phyloP scores from a whole-genome alignment of 64 coral and sea anemone species.

The Pocillopora damicornis region DNA sequence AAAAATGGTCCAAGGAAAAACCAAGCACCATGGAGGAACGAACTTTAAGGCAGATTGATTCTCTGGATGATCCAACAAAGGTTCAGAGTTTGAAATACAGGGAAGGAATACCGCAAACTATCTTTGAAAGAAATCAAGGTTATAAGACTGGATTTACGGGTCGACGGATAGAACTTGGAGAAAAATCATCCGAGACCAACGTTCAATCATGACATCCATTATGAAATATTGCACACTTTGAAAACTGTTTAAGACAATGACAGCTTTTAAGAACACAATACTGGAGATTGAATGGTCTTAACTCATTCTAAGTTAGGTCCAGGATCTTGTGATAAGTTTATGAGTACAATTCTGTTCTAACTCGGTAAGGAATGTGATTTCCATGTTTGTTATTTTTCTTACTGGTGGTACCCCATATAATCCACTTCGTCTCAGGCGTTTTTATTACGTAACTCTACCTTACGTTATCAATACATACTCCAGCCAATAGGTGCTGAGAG shows the following conservation, averaged over 20 bases:
- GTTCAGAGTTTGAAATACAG: conserved; percentile 75
- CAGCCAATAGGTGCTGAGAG: too few species aligned
- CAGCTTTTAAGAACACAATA: too few species aligned
- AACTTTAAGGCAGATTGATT: conserved; percentile 57
- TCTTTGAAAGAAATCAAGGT: conserved; percentile 86
- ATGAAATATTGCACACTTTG: background rate
- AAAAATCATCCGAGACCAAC: conserved; percentile 2
- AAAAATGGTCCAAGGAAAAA: conserved; percentile 70
- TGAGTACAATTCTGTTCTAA: too few species aligned
- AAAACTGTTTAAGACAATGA: background rate
- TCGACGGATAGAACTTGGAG: conserved; percentile 36
- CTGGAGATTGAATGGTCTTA: too few species aligned
- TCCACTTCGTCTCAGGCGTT: too few species aligned
- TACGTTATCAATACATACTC: too few species aligned
- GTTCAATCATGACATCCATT: background rate
- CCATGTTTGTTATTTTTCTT: too few species aligned
- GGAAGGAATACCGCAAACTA: conserved; percentile 72
- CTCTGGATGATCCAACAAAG: conserved; percentile 57
- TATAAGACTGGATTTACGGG: conserved; percentile 67
- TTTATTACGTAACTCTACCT: too few species aligned
- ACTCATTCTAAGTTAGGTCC: too few species aligned
- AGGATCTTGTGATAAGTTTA: too few species aligned
- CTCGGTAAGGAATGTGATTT: too few species aligned
- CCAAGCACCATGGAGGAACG: conserved; percentile 82
- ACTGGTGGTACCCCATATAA: too few species aligned